These are phyloP conservation scores for Euproctis similis DNA, from an alignment of 2,888 invertebrate species.

Conservation along the genomic window DNA sequence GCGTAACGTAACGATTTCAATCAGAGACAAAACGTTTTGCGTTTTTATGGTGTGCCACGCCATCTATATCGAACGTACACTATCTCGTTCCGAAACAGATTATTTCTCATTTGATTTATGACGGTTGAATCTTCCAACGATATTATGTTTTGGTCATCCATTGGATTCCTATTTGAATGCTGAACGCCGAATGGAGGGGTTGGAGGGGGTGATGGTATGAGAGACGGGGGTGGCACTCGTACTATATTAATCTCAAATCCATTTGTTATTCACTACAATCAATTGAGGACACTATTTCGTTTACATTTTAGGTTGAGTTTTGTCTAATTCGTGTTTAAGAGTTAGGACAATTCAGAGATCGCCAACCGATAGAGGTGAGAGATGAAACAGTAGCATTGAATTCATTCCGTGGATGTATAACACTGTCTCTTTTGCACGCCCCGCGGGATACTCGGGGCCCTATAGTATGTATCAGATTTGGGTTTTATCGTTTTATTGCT, in stretches of 20 bases:
- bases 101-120: slow-evolving; percentile 78
- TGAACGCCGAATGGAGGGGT: slow-evolving; percentile 71
- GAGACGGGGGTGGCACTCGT: slow-evolving; percentile 69
- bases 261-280: slow-evolving; percentile 70
- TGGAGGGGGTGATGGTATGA: too few relatives aligned
- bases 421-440: slow-evolving; percentile 59
- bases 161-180: slow-evolving; percentile 77
- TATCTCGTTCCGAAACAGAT: slow-evolving; percentile 76
- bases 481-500: slow-evolving; percentile 77
- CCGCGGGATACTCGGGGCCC: slow-evolving; percentile 66
- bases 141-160: slow-evolving; percentile 77
- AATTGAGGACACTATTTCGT: slow-evolving; percentile 47
- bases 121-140: slow-evolving; percentile 72
- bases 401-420: slow-evolving; percentile 69
- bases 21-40: slow-evolving; percentile 75
- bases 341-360: slow-evolving; percentile 72
- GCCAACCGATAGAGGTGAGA: slow-evolving; percentile 72
- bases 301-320: slow-evolving; percentile 52
- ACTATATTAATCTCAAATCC: slow-evolving; percentile 76
- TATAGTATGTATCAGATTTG: slow-evolving; percentile 76
- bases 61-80: slow-evolving; percentile 70
- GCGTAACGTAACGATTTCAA: slow-evolving; percentile 69
- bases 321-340: slow-evolving; percentile 47
- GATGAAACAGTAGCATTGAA: slow-evolving; percentile 75
- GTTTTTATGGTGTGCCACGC: slow-evolving; percentile 71